Conservation (phyloP, 2,797 vertebrate genomes). For the Neomorphus geoffroyi region DNA sequence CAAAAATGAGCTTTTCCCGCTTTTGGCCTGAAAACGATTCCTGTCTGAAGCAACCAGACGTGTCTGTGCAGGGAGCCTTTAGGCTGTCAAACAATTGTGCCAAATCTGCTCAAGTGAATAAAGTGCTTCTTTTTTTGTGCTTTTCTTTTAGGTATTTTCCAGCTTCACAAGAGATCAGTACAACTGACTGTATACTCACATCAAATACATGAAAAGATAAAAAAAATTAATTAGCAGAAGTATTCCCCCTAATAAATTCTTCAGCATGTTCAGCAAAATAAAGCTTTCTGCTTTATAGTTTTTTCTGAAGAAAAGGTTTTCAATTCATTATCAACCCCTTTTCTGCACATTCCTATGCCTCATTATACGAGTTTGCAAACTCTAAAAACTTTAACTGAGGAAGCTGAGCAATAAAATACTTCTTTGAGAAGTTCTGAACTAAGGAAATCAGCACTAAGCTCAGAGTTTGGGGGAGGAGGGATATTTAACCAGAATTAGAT, state of each 20-base stretch:
- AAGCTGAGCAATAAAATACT: background rate
- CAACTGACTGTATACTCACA: background rate
- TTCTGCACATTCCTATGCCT: background rate
- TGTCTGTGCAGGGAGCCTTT: background rate
- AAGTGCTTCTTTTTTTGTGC: background rate
- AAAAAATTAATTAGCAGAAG: background rate
- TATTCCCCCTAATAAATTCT: background rate
- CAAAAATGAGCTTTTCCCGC: background rate
- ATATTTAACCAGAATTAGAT: background rate
- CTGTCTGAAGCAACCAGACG: background rate
- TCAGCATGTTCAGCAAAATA: background rate
- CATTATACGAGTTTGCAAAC: background rate
- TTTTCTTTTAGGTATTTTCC: background rate
- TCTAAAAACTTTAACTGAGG: background rate
- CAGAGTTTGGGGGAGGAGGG: background rate
- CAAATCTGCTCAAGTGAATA: background rate
- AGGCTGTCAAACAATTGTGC: background rate
- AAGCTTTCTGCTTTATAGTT: background rate
- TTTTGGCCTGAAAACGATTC: background rate
- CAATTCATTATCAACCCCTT: background rate
- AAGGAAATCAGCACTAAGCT: background rate
- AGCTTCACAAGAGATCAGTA: background rate
- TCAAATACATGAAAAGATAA: background rate
- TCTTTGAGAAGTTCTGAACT: background rate
- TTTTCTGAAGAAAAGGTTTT: background rate